Evolutionary conservation across 1,140 invertebrate genomes (phyloP), one percentile per base, ranked within the genome.

Genomic region (Zaprionus africanus): DNA sequence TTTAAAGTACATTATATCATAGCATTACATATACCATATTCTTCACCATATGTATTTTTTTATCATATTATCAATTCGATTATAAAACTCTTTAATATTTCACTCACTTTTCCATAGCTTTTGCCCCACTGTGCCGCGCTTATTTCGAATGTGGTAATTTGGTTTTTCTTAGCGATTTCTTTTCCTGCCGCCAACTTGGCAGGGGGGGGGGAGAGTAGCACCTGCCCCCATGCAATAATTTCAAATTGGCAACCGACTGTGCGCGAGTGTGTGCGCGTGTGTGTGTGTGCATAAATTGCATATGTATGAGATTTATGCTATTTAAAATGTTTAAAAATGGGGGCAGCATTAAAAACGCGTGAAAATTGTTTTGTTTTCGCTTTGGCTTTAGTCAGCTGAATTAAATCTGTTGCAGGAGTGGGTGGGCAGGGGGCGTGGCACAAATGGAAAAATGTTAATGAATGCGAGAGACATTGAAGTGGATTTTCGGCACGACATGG

Each of bases 231-330:
- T 76, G 86, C 77, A 85, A 85, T 90, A 90, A 90, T 90, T 90
- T 90, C 66, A 73, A 90, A 90, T 90, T 90, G 85, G 85, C 79
- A 90, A 76, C 63, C 56, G 58, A 46, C 78, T 59, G 28, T 38
- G 46, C 41, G 22, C 1, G 22, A 22, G 22, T 22, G 28, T 74
- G 57, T 66, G 62, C 53, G 61, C 12, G 49, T 53, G 67, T 61
- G 68, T 43, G 56, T 61, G 69, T 69, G 69, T 77, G 76, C 71
- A 65, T 83, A 85, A 85, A 85, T 90, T 85, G 87, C 87, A 90
- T 91, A 91, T 91, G 87, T 82, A 82, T 86, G 87, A 91, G 87
- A 87, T 84, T 91, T 91, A 87, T 87, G 79, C 75, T 79, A 76
- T 79, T 71, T 76, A 76, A 72, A 70, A 61, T 70, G 71, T 79